A percentile compares a stretch with the other conserved stretches of the same genome.
These are phyloP conservation scores for Drepana falcataria DNA, from an alignment of 2,888 invertebrate species.

Conservation along the genomic window DNA sequence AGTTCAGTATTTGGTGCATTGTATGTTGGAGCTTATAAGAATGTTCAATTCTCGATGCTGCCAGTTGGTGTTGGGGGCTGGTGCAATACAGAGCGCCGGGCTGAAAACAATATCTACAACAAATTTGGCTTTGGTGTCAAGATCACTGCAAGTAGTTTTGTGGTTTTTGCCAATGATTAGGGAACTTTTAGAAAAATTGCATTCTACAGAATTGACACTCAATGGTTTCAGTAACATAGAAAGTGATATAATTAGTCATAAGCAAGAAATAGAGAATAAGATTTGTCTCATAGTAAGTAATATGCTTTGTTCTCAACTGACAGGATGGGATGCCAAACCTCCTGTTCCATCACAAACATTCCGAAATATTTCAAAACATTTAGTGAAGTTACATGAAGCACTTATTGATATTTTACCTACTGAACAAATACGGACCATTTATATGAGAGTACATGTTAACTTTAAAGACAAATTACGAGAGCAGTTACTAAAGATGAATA, in stretches of 20 bases:
- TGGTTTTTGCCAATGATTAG: conserved; percentile 88
- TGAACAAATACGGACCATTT: conserved; percentile 86
- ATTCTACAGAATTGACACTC: conserved; percentile 67
- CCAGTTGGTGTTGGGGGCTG: conserved; percentile 97
- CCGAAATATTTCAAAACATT: conserved; percentile 91
- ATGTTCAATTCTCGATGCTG: conserved; percentile 93
- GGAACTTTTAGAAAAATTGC: conserved; percentile 81
- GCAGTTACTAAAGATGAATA: conserved; percentile 90
- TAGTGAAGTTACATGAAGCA: conserved; percentile 94
- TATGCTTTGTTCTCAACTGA: conserved; percentile 88
- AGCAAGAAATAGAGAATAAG: conserved; percentile 94
- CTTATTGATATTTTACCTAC: conserved; percentile 90
- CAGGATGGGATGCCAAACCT: conserved; percentile 95
- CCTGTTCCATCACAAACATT: conserved; percentile 96
- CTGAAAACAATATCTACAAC: conserved; percentile 96
- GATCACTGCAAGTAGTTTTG: conserved; percentile 88
- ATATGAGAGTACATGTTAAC: conserved; percentile 87
- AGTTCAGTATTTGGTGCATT: conserved; percentile 88
- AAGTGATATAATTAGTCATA: conserved; percentile 90
- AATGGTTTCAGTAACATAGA: conserved; percentile 84
- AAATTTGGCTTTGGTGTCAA: conserved; percentile 91
- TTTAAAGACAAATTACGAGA: conserved; percentile 93
- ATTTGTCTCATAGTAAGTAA: conserved; percentile 93
- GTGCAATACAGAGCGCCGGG: conserved; percentile 96
- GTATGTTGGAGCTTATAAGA: conserved; percentile 92